phyloP scores from a whole-genome alignment of 2,113 vertebrate species.

The Chroicocephalus ridibundus region DNA sequence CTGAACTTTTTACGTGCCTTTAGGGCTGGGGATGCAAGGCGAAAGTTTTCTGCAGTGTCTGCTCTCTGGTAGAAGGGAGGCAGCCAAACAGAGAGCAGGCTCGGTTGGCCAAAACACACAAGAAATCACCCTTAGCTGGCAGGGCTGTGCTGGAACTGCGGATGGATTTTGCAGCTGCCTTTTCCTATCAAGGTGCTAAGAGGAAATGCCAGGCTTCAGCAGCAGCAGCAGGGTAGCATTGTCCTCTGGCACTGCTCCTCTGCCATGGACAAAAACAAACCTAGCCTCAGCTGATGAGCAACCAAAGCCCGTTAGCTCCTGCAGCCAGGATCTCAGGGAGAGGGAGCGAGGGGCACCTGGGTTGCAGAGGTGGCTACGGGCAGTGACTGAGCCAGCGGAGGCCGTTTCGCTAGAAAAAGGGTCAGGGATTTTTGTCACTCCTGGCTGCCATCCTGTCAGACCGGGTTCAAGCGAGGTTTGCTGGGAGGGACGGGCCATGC shows the following conservation, averaged over 20 bases:
- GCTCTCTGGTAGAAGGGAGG: accelerated
- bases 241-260: background rate
- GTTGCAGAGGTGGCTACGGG: background rate
- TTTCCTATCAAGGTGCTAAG: background rate
- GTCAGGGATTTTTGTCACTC: background rate
- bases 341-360: background rate
- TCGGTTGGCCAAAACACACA: background rate
- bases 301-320: background rate
- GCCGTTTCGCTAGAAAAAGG: background rate
- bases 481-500: background rate
- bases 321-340: accelerated
- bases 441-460: background rate
- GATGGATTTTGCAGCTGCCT: background rate
- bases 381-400: accelerated
- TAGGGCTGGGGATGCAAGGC: background rate
- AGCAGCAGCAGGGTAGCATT: background rate
- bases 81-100: background rate
- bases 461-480: background rate
- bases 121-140: background rate
- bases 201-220: background rate
- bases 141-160: background rate
- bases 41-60: background rate
- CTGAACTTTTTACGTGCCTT: background rate
- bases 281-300: background rate
- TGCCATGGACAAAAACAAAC: background rate